A percentile compares a stretch with the other conserved stretches of the same genome.
Evolutionary conservation across 2,888 invertebrate species (phyloP).

Genomic region (Drymonia ruficornis): DNA sequence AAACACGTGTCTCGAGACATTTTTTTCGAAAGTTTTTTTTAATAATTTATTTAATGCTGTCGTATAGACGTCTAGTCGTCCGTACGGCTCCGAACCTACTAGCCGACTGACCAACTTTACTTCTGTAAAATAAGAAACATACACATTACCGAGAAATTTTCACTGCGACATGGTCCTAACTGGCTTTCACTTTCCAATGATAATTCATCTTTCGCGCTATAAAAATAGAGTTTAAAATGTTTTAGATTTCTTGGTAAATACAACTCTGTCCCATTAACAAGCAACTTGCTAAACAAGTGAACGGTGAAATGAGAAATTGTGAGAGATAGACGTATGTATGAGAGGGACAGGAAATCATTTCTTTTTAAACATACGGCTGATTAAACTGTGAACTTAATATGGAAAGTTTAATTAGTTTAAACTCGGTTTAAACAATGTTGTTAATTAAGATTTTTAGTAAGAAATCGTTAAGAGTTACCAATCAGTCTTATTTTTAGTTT

Average conservation of each 20-base stretch:
- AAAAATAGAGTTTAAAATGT: conserved; percentile 21
- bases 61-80: conserved; percentile 55
- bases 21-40: conserved; percentile 31
- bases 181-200: conserved; percentile 39
- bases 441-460: background rate
- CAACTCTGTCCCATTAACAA: conserved; percentile 61
- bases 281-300: conserved; percentile 81
- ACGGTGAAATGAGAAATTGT: conserved; percentile 84
- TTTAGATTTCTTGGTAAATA: conserved; percentile 19
- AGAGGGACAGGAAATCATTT: conserved; percentile 66
- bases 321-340: conserved; percentile 66
- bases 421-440: conserved; percentile 1
- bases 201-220: conserved; percentile 26
- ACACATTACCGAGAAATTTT: conserved; percentile 67
- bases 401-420: background rate
- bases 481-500: background rate
- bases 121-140: conserved; percentile 82
- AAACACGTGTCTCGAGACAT: conserved; percentile 65
- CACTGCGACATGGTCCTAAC: conserved; percentile 55
- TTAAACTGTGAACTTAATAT: conserved; percentile 41
- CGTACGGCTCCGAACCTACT: conserved; percentile 72
- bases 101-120: conserved; percentile 83
- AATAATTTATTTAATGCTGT: conserved; percentile 25
- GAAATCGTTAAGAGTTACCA: background rate
- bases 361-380: conserved; percentile 59